These are phyloP conservation scores for Baryphthengus martii DNA, from an alignment of 2,113 vertebrate genomes.

Conservation along the genomic window DNA sequence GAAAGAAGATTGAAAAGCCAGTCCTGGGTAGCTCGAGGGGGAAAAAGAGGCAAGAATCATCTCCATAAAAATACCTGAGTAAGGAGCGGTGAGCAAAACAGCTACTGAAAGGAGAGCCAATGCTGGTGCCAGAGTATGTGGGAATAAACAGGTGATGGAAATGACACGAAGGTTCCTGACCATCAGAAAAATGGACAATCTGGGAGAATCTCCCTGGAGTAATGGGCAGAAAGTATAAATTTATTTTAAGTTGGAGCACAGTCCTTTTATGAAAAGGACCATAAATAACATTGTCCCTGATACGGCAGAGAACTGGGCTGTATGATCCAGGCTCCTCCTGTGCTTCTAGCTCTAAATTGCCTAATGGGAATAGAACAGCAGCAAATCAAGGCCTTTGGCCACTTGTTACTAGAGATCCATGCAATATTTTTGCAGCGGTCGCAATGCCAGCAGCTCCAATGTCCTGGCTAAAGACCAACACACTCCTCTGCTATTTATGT, in stretches of 20 bases:
- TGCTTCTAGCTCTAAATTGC: background rate
- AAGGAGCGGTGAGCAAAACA: background rate
- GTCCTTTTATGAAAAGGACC: background rate
- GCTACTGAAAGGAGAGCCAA: background rate
- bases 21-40: background rate
- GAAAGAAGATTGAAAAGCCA: slow-evolving; percentile 31
- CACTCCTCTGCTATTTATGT: slow-evolving; percentile 48
- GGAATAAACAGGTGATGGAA: background rate
- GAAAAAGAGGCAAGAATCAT: background rate
- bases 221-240: background rate
- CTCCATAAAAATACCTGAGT: background rate
- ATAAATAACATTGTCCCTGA: background rate
- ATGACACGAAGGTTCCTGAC: background rate
- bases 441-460: slow-evolving; percentile 51
- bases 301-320: background rate
- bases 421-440: background rate
- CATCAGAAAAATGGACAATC: background rate
- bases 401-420: slow-evolving; percentile 22
- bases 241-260: background rate
- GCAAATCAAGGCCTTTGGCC: slow-evolving; percentile 32
- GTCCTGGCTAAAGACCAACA: slow-evolving; percentile 56
- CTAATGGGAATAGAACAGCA: background rate
- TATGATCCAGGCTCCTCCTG: background rate
- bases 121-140: background rate
- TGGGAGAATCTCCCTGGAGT: background rate